These are phyloP conservation scores for Prunella strophiata DNA, from an alignment of 2,797 vertebrate genomes.

Conservation along the genomic window DNA sequence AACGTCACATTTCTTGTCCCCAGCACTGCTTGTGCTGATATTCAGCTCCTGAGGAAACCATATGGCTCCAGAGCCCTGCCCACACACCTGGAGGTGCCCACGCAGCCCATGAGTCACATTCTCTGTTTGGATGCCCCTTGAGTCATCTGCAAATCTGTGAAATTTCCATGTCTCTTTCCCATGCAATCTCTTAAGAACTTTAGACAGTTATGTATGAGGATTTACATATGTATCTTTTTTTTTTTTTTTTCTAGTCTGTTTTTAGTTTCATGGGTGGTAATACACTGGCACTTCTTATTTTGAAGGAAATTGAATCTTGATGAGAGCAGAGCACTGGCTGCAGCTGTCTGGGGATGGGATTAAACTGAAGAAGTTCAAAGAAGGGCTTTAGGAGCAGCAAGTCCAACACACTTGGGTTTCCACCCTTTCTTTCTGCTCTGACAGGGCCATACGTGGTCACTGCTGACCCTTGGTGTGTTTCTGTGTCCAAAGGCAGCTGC, in stretches of 20 bases:
- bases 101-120: conserved; percentile 63
- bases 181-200: conserved; percentile 23
- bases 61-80: conserved; percentile 58
- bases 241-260: neutral
- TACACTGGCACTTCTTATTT: neutral
- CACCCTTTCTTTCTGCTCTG: neutral
- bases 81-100: conserved; percentile 44
- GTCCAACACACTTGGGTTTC: neutral
- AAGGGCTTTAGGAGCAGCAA: neutral
- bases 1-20: conserved; percentile 12
- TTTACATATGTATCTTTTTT: conserved; percentile 18
- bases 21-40: neutral
- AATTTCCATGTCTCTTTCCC: conserved; percentile 49
- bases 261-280: neutral
- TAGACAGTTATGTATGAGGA: conserved; percentile 21
- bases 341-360: neutral
- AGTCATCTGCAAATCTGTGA: conserved; percentile 70
- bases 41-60: conserved; percentile 51
- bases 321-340: neutral
- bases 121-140: conserved; percentile 58
- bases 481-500: neutral
- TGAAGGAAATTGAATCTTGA: neutral
- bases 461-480: neutral
- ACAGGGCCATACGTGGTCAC: neutral
- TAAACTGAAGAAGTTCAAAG: neutral